Evolutionary conservation across 1,140 invertebrate species (phyloP), one percentile per base, ranked within the genome.

Genomic region (Orussus abietinus): DNA sequence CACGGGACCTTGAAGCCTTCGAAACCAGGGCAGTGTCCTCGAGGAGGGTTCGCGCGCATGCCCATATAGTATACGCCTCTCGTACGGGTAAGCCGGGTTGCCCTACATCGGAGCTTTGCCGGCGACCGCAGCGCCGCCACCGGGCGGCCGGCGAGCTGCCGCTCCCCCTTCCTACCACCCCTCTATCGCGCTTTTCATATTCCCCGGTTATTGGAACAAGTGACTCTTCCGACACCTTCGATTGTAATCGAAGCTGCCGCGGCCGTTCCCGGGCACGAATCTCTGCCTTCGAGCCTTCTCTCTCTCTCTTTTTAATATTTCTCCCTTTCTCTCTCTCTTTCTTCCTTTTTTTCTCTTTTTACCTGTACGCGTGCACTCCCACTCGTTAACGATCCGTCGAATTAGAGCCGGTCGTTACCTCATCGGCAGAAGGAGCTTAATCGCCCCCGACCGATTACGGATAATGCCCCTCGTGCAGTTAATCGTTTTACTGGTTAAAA

Each of bases 1-100:
- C 38, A 37, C 37, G 51, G 55, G 60, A 66, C 63, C 63, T 67
- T 66, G 63, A 67, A 66, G 64, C 55, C 61, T 62, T 59, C 39
- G 57, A 63, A 67, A 67, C 58, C 61, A 52, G 64, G 55, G 56
- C 63, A 67, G 57, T 65, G 61, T 54, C 59, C 55, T 47, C 50
- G 45, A 47, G 38, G 49, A 55, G 48, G 43, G 36, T 29, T 45
- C 40, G 13, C 46, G 49, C 57, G 49, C 55, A 54, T 30, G 37
- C 58, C 57, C 55, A 42, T 14, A 10, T 6, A 11, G 15, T 10
- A 36, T 7, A 33, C 31, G 9, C 31, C 9, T 12, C 31, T 9
- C 10, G 3, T 2, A 9, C 9, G 18, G 47, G 22, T 11, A 31
- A 35, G 17, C 44, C 56, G 53, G 54, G 49, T 52, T 65, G 61